These are phyloP conservation scores for Meriones unguiculatus DNA, from an alignment of 2,113 vertebrate species.

Conservation along the genomic window DNA sequence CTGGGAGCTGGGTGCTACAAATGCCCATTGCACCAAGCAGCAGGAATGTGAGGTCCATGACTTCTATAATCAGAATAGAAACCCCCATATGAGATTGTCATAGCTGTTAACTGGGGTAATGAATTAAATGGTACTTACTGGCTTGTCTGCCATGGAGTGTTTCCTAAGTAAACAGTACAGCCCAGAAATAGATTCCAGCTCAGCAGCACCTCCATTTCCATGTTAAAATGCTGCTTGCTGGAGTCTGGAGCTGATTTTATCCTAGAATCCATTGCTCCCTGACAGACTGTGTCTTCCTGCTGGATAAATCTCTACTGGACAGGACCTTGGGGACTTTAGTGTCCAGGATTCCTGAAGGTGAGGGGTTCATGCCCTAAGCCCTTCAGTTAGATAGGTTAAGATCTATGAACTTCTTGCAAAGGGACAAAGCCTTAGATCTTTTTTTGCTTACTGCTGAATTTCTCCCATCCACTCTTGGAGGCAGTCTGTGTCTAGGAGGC, in stretches of 20 bases:
- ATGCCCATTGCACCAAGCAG: neutral
- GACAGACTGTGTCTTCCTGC: neutral
- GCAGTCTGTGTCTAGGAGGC: neutral
- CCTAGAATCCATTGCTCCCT: neutral
- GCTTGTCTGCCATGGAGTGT: slow-evolving; percentile 8
- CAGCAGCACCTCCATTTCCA: neutral
- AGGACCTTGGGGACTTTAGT: neutral
- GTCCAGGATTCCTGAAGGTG: neutral
- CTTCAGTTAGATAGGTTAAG: neutral
- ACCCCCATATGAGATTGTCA: neutral
- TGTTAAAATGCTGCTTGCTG: neutral
- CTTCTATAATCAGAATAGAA: slow-evolving; percentile 25
- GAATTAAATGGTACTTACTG: slow-evolving; percentile 63
- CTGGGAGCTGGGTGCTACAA: slow-evolving; percentile 19
- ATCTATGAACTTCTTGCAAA: neutral
- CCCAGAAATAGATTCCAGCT: slow-evolving; percentile 34
- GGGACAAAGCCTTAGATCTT: neutral
- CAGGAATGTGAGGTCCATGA: slow-evolving; percentile 1
- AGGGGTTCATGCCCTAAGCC: neutral
- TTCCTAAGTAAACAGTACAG: slow-evolving; percentile 39
- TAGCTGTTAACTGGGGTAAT: slow-evolving; percentile 58
- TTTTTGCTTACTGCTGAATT: neutral
- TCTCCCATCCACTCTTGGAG: neutral
- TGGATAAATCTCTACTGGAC: neutral
- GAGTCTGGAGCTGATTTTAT: neutral